These are phyloP conservation scores for Castor canadensis DNA, from an alignment of 2,113 vertebrate genomes.

Conservation along the genomic window DNA sequence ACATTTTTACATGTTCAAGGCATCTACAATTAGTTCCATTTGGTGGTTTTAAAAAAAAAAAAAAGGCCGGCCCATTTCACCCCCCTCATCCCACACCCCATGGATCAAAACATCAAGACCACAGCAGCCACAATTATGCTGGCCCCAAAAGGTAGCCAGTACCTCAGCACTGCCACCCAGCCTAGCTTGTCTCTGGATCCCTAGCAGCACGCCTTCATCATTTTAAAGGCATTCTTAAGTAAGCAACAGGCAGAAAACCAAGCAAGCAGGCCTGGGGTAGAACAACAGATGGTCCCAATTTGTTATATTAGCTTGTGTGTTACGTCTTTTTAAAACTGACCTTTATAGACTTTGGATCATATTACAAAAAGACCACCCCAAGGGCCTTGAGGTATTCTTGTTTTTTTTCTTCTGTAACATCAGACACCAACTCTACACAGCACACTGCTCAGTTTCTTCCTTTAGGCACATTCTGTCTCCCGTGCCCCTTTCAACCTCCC, in stretches of 20 bases:
- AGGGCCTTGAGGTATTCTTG: not conserved
- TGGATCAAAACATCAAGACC: not conserved
- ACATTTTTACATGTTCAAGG: not conserved
- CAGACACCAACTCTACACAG: not conserved
- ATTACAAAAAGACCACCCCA: conserved; percentile 55
- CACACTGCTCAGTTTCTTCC: not conserved
- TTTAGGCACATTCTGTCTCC: not conserved
- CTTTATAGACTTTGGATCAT: conserved; percentile 39
- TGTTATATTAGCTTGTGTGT: not conserved
- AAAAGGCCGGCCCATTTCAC: not conserved
- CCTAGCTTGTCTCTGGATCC: not conserved
- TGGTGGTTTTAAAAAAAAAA: not conserved
- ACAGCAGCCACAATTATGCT: not conserved
- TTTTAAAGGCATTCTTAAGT: not conserved
- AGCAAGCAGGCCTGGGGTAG: not conserved
- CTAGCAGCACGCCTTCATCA: not conserved
- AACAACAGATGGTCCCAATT: conserved; percentile 60
- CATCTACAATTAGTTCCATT: too few species aligned
- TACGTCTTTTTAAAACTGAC: not conserved
- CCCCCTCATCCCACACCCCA: not conserved
- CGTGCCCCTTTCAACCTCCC: too few species aligned
- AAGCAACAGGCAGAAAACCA: conserved; percentile 31
- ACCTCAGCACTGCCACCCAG: not conserved
- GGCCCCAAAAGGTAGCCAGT: not conserved
- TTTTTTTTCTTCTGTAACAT: not conserved